These are phyloP conservation scores for Genyomyrus donnyi DNA, from an alignment of 2,113 vertebrate genomes.

Conservation along the genomic window DNA sequence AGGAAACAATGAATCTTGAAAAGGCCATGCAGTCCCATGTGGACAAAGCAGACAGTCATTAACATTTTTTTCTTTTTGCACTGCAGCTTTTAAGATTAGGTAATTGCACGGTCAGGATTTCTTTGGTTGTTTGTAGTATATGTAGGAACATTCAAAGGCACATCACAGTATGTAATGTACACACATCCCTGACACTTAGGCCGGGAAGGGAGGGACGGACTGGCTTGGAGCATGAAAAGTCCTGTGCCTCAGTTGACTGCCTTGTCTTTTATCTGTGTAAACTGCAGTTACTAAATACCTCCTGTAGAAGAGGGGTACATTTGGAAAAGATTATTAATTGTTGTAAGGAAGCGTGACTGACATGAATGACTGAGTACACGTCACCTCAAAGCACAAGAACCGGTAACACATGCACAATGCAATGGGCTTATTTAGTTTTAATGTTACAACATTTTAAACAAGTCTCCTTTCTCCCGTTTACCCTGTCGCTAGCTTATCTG, in stretches of 20 bases:
- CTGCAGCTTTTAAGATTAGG: neutral
- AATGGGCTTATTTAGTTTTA: neutral
- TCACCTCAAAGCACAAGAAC: neutral
- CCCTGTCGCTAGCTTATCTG: conserved; percentile 32
- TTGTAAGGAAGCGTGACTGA: neutral
- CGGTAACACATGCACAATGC: neutral
- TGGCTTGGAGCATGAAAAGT: neutral
- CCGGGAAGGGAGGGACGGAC: neutral
- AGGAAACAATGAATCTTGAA: neutral
- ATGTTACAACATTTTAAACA: neutral
- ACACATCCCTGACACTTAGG: neutral
- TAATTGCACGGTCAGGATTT: neutral
- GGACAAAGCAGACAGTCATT: neutral
- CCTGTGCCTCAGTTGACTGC: neutral
- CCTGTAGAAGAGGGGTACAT: neutral
- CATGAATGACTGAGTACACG: neutral
- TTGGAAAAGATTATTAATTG: neutral
- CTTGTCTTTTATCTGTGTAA: neutral
- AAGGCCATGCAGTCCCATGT: neutral
- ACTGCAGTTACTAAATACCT: neutral
- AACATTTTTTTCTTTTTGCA: neutral
- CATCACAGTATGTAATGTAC: neutral
- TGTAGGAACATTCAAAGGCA: neutral
- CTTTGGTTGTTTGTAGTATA: neutral
- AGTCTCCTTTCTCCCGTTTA: conserved; percentile 11